Evolutionary conservation across 2,113 vertebrate species (phyloP), one percentile per base, ranked within the genome.

Genomic region (Periophthalmus modestus): DNA sequence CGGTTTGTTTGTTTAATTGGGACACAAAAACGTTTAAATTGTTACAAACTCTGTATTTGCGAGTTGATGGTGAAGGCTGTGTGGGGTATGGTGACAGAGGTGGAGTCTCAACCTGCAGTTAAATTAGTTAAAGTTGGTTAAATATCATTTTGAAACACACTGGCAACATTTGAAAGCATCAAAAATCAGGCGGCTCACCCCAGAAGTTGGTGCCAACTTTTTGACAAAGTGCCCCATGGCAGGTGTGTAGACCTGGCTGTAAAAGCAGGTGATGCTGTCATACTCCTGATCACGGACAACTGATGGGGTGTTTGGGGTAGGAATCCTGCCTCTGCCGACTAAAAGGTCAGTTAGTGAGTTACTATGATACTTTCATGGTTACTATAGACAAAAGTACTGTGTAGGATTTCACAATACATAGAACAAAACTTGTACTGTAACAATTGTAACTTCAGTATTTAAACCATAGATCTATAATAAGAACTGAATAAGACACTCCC

Each of bases 291-390:
- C 74, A 82, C 79, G 86, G 68, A 69, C 16, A 3, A 52, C 16
- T 19, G 79, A 79, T 33, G 83, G 87, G 3, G 79, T 73, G 77
- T 57, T 34, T n/a, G 85, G 83, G 65, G 85, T 85, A 50, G 34
- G 74, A 1, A 66, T 7, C 5, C 13, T 15, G 24, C 2, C 5
- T 5, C 24, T 10, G 28, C 55, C 21, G 15, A 55, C 59, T 73
- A 58, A 70, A 13, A 28, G 12, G 14, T 33, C 23, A 61, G 14
- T 16, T 28, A 67, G 71, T 33, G 71, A 74, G 74, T 18, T 65
- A 43, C 5, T 43, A 43, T 43, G 7, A 43, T 43, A 43, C 7
- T 43, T 43, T 43, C 39, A 43, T 43, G 39, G 39, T 28, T 28
- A 28, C 28, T 28, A 28, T 28, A 28, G 28, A 65, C 7, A 72